phyloP scores from a whole-genome alignment of 2,113 vertebrate genomes.

The Xiphophorus maculatus region DNA sequence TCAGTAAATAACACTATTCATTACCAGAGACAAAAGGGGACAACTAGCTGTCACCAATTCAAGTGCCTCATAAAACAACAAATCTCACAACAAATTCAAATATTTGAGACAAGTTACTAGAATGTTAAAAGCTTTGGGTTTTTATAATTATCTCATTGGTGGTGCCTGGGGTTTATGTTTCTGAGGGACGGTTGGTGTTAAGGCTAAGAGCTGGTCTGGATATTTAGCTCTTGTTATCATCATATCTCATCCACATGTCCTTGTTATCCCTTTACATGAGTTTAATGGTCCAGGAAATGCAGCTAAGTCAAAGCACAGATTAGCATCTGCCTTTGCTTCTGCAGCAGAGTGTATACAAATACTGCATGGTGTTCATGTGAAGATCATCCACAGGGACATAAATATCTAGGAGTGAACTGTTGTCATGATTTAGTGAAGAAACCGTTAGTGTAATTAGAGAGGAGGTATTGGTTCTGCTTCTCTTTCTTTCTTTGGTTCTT shows the following conservation, averaged over 20 bases:
- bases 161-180: slow-evolving; percentile 41
- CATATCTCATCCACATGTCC: slow-evolving; percentile 67
- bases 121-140: slow-evolving; percentile 51
- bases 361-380: background rate
- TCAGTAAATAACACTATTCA: no score
- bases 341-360: slow-evolving; percentile 10
- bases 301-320: slow-evolving; percentile 44
- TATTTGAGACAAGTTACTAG: slow-evolving; percentile 70
- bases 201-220: slow-evolving; percentile 55
- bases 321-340: slow-evolving; percentile 4
- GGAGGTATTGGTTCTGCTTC: no score
- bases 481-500: no score
- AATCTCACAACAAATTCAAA: slow-evolving; percentile 58
- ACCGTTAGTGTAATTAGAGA: no score
- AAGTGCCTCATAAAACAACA: slow-evolving; percentile 58
- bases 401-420: no score
- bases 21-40: no score
- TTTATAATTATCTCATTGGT: slow-evolving; percentile 63
- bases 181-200: slow-evolving; percentile 52
- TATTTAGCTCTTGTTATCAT: slow-evolving; percentile 64
- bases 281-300: slow-evolving; percentile 65
- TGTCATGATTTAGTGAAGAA: no score
- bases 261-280: slow-evolving; percentile 72
- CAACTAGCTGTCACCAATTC: background rate
- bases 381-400: no score